A percentile compares a stretch with the other conserved stretches of the same genome.
phyloP scores from a whole-genome alignment of 2,113 vertebrate species.

The Dendrocopos noguchii region DNA sequence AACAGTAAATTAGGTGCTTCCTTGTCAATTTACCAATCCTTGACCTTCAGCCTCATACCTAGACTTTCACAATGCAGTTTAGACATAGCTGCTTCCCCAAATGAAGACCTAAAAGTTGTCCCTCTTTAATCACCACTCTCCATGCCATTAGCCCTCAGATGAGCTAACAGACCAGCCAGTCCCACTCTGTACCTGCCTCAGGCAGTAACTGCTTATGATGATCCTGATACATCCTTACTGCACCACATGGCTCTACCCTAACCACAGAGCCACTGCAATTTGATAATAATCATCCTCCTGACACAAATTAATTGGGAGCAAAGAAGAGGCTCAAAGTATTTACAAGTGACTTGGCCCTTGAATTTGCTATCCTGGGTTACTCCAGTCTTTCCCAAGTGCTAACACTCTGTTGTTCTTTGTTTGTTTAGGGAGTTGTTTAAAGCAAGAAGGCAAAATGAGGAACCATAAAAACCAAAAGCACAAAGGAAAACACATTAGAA shows the following conservation, averaged over 20 bases:
- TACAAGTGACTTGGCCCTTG: not conserved
- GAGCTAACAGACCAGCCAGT: not conserved
- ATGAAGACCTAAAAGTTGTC: not conserved
- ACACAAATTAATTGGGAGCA: not conserved
- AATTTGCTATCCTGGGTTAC: not conserved
- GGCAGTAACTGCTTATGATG: not conserved
- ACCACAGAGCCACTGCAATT: not conserved
- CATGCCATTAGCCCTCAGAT: not conserved
- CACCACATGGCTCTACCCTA: not conserved
- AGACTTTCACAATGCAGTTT: not conserved
- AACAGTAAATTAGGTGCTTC: not conserved
- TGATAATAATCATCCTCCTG: not conserved
- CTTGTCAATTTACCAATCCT: rapidly evolving
- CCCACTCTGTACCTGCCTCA: not conserved
- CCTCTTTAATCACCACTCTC: rapidly evolving
- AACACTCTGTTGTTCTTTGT: not conserved
- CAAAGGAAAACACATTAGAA: not conserved
- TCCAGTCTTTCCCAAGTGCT: not conserved
- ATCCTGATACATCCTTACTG: not conserved
- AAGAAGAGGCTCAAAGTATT: not conserved
- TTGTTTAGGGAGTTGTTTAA: not conserved
- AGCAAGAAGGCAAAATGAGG: not conserved
- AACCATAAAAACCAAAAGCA: not conserved
- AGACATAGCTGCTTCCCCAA: not conserved
- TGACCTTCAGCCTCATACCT: not conserved